Conservation (phyloP, 2,113 vertebrate species). For the Forbesichthys papilliferus region DNA sequence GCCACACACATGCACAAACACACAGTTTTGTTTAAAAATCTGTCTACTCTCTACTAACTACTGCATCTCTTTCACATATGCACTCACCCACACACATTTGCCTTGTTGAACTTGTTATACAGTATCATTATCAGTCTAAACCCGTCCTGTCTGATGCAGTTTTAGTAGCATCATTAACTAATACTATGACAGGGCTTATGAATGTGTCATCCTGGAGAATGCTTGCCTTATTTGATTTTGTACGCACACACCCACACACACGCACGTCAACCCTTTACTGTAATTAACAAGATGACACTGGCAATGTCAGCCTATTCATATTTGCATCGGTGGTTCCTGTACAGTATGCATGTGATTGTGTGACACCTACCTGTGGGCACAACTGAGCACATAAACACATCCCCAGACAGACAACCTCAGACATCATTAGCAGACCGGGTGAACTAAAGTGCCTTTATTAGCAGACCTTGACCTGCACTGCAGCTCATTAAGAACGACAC, state of each 20-base stretch:
- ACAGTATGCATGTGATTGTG: too few species aligned
- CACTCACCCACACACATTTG: neutral
- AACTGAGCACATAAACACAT: neutral
- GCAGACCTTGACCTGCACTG: constrained; percentile 62
- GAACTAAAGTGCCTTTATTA: constrained; percentile 58
- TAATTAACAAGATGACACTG: too few species aligned
- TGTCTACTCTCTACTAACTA: too few species aligned
- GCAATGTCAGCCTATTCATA: too few species aligned
- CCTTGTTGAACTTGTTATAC: neutral
- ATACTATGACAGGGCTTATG: neutral
- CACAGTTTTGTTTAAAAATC: too few species aligned
- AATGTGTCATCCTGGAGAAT: too few species aligned
- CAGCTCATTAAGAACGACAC: constrained; percentile 50
- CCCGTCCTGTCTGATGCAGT: neutral
- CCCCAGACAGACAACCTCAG: constrained; percentile 6
- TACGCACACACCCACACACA: neutral
- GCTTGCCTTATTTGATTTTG: too few species aligned
- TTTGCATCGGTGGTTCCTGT: too few species aligned
- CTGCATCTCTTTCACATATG: too few species aligned
- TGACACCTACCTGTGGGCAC: neutral
- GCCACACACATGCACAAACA: too few species aligned
- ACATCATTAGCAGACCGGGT: constrained; percentile 56
- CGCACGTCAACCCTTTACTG: neutral
- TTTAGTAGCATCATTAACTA: neutral
- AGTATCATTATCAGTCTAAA: neutral